phyloP scores from a whole-genome alignment of 2,797 vertebrate species.

The Loriculus beryllinus region DNA sequence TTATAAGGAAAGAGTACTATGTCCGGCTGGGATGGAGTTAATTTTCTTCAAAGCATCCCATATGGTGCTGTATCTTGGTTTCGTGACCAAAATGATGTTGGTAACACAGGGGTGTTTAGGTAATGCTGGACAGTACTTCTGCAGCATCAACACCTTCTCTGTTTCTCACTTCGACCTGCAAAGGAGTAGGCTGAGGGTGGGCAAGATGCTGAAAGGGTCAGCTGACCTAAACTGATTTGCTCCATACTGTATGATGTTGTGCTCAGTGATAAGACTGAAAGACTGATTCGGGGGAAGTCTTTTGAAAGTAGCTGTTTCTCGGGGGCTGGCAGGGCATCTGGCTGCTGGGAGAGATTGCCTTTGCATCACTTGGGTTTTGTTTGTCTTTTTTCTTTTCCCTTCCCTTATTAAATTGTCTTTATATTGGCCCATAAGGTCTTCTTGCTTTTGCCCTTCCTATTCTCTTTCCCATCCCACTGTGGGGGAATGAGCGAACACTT shows the following conservation, averaged over 20 bases:
- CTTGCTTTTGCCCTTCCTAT: background rate
- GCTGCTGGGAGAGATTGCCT: background rate
- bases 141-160: background rate
- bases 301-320: background rate
- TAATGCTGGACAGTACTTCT: background rate
- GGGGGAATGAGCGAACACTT: background rate
- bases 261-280: background rate
- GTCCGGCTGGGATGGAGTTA: background rate
- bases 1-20: background rate
- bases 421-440: background rate
- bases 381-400: background rate
- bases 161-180: background rate
- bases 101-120: background rate
- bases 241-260: rapidly evolving
- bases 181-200: background rate
- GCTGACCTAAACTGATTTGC: background rate
- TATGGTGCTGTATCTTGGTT: background rate
- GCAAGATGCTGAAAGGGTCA: background rate
- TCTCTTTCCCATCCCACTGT: background rate
- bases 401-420: background rate
- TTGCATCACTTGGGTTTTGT: background rate
- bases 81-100: background rate
- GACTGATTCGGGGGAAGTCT: background rate
- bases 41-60: background rate
- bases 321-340: background rate